These are phyloP conservation scores for Aphidoletes aphidimyza DNA, from an alignment of 2,888 invertebrate species.

Conservation along the genomic window DNA sequence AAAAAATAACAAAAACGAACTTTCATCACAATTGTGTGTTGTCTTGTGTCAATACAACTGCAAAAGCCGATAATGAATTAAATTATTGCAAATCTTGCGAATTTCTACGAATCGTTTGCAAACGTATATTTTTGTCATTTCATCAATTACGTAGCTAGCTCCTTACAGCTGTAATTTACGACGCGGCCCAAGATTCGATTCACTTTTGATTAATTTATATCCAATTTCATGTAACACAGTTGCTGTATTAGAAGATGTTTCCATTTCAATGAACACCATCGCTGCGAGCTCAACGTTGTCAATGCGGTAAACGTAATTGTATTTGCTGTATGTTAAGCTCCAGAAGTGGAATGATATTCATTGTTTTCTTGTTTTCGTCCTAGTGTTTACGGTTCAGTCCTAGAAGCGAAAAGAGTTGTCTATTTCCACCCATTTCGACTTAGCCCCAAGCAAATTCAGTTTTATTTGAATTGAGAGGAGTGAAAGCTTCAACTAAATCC, in stretches of 20 bases:
- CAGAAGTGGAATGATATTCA: neutral
- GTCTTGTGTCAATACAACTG: neutral
- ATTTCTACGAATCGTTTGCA: too few species aligned
- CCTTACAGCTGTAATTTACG: too few species aligned
- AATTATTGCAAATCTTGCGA: neutral
- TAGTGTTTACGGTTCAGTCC: too few species aligned
- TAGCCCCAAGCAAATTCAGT: too few species aligned
- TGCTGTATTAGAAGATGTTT: neutral
- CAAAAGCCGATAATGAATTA: neutral
- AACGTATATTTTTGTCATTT: neutral
- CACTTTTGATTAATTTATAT: neutral
- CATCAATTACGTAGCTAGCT: neutral
- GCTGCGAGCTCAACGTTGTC: neutral
- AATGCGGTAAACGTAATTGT: neutral
- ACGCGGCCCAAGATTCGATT: neutral
- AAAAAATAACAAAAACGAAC: too few species aligned
- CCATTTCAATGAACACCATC: neutral
- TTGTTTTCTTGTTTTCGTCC: neutral
- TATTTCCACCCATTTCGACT: too few species aligned
- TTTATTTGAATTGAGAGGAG: too few species aligned
- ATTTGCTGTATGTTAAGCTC: neutral
- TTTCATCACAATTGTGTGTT: neutral
- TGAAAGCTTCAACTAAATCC: too few species aligned
- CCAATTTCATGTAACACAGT: neutral
- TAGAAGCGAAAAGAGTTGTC: too few species aligned